Conservation (phyloP, 2,113 vertebrate genomes). For the Aegotheles bennettii region DNA sequence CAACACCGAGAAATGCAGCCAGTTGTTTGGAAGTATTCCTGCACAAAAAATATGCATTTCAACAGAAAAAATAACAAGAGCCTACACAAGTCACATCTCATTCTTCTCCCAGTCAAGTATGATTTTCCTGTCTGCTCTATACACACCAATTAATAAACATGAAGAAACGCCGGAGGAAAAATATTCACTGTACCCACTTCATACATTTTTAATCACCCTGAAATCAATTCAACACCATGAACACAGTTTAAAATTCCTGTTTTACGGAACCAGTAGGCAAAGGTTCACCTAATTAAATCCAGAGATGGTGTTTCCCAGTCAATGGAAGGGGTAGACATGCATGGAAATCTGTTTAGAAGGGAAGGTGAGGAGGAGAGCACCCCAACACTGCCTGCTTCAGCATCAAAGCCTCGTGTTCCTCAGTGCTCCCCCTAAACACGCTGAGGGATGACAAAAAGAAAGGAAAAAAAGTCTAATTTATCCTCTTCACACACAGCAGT, state of each 20-base stretch:
- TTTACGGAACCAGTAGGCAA: background rate
- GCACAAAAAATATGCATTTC: background rate
- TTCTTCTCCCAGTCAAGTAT: conserved; percentile 6
- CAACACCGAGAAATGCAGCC: background rate
- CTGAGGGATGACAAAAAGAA: background rate
- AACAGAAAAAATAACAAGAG: background rate
- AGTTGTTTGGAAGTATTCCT: background rate
- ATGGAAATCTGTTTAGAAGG: background rate
- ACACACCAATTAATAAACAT: conserved; percentile 50
- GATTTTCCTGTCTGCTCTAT: background rate
- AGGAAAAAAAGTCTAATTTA: background rate
- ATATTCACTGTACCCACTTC: conserved; percentile 38
- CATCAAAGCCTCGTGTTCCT: background rate
- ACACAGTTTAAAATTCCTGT: conserved; percentile 7
- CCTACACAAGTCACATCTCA: background rate
- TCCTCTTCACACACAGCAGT: background rate
- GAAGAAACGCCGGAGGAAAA: conserved; percentile 33
- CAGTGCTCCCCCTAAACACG: background rate
- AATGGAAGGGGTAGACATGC: background rate
- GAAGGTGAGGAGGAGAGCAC: background rate
- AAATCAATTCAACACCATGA: conserved; percentile 40
- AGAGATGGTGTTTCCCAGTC: background rate
- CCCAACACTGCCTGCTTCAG: background rate
- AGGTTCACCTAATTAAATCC: conserved; percentile 14
- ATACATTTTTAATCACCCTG: conserved; percentile 41